A percentile compares a stretch with the other conserved stretches of the same genome.
These are phyloP conservation scores for Rallus limicola DNA, from an alignment of 2,113 vertebrate species.

Conservation along the genomic window DNA sequence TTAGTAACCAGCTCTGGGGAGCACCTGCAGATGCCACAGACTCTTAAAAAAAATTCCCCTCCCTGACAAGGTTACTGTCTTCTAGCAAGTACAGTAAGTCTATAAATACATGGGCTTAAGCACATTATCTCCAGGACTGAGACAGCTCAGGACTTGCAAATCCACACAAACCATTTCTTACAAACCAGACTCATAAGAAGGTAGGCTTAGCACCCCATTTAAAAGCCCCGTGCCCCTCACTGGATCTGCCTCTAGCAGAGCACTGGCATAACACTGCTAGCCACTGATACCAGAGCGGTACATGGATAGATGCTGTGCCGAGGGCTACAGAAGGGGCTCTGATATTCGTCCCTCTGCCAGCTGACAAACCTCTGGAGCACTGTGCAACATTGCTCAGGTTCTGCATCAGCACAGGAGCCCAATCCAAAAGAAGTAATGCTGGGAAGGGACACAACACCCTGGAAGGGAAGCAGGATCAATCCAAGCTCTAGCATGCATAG, in stretches of 20 bases:
- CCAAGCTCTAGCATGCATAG: not conserved
- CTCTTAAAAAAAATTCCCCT: not conserved
- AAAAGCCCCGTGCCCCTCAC: not conserved
- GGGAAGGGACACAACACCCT: no score
- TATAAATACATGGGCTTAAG: slow-evolving; percentile 30
- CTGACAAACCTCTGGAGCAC: not conserved
- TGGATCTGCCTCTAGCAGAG: not conserved
- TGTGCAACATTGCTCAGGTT: not conserved
- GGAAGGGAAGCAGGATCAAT: not conserved
- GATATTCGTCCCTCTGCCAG: not conserved
- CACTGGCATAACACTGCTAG: no score
- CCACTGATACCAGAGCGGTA: not conserved
- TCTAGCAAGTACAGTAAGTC: not conserved
- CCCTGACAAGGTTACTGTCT: not conserved
- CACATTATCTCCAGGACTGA: not conserved
- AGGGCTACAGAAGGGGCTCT: not conserved
- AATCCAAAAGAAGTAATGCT: not conserved
- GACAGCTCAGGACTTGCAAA: slow-evolving; percentile 30
- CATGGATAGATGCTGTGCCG: accelerated
- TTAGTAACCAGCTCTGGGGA: not conserved
- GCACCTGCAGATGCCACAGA: not conserved
- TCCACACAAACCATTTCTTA: not conserved
- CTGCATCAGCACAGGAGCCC: not conserved
- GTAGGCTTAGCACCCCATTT: not conserved
- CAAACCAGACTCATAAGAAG: not conserved